A percentile compares a stretch with the other conserved stretches of the same genome.
These are phyloP conservation scores for Dendrocincla tyrannina DNA, from an alignment of 2,797 vertebrate species.

Conservation along the genomic window DNA sequence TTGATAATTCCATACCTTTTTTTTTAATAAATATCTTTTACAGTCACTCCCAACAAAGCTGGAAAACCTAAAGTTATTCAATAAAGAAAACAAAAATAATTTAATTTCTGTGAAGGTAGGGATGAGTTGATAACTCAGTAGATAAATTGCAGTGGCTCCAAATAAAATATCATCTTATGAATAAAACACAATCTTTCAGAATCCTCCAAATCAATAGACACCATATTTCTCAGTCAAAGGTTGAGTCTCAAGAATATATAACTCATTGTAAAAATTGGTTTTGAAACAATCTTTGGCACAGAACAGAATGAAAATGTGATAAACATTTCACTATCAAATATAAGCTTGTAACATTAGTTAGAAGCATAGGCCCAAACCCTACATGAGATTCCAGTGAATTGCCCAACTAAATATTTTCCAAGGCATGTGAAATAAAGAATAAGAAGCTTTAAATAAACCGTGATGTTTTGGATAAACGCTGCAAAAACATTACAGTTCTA, in stretches of 20 bases:
- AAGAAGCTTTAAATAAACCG: neutral
- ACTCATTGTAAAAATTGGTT: neutral
- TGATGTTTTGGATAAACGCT: neutral
- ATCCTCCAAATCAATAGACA: neutral
- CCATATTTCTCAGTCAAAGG: neutral
- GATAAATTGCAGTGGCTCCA: neutral
- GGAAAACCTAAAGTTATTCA: neutral
- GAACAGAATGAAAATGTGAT: neutral
- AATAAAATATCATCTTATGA: neutral
- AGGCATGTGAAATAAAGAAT: neutral
- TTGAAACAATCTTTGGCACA: neutral
- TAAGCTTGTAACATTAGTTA: neutral
- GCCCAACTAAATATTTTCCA: neutral
- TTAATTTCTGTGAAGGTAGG: neutral
- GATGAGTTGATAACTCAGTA: neutral
- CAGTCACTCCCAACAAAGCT: neutral
- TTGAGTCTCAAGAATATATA: neutral
- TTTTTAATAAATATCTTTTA: neutral
- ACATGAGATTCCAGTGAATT: neutral
- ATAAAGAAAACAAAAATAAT: neutral
- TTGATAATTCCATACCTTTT: neutral
- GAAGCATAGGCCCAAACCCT: neutral
- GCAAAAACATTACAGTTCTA: neutral
- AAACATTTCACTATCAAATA: neutral
- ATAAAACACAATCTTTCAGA: neutral